Evolutionary conservation across 2,888 invertebrate species (phyloP).

Genomic region (Muscina levida): DNA sequence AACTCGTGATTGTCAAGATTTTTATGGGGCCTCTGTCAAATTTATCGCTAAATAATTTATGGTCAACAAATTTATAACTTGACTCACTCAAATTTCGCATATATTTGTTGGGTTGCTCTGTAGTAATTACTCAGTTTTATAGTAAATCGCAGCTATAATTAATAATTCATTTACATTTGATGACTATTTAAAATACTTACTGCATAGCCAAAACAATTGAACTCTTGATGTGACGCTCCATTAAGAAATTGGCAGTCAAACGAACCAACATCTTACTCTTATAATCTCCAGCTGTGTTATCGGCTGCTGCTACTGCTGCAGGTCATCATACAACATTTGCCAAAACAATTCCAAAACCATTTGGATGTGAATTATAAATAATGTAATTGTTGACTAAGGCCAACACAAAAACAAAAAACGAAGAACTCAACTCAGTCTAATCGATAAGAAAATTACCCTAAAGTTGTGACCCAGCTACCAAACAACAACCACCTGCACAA

Average conservation of each 20-base stretch:
- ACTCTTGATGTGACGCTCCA: conserved; percentile 4
- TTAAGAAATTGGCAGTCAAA: conserved; percentile 29
- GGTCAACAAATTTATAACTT: no score
- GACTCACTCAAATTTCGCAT: no score
- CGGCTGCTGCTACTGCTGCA: not conserved
- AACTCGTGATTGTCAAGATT: no score
- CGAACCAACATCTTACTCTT: no score
- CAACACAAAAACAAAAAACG: not conserved
- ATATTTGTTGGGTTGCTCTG: no score
- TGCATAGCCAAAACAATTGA: conserved; percentile 9
- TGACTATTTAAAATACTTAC: not conserved
- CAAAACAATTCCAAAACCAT: conserved; percentile 7
- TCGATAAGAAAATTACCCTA: conserved; percentile 35
- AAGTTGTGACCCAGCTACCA: no score
- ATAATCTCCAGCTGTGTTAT: not conserved
- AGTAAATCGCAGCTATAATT: no score
- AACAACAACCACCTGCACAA: no score
- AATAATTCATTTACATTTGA: no score
- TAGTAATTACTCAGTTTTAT: no score
- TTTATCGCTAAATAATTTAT: no score
- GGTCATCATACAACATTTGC: conserved; percentile 10
- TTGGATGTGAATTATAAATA: conserved; percentile 20
- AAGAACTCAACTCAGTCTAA: conserved; percentile 10
- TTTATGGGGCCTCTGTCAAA: no score
- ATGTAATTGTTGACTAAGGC: not conserved